Base-by-base conservation (phyloP, 37 sponge, comb jelly and placozoan genomes). In the Aphrocallistes beatrix region DNA sequence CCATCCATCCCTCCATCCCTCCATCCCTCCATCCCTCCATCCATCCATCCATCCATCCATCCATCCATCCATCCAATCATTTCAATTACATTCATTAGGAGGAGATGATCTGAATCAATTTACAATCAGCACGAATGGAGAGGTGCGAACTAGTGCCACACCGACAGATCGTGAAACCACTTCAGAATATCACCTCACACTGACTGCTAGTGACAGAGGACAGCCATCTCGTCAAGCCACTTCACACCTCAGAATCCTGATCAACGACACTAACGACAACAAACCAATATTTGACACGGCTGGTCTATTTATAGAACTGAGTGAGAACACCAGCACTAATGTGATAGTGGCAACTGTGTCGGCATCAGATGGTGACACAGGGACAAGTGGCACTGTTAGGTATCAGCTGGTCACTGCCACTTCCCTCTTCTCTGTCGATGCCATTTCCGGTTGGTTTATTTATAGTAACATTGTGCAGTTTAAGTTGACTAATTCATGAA, bases 361-460 rank as follows among this genome's bases (percentile, higher is more conserved):
- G 83, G 96, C 94, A 28, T 75, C 83, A 0, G 95, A 94, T 87
- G 81, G 81, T 81, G 95, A 94, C 39, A 38, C 50, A 28, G 93
- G 86, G 17, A 84, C 36, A 6, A 88, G 86, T 81, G 85, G 51
- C 16, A 39, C 16, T 13, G 51, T 95, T 1, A 86, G 81, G 10
- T 95, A 84, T 85, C 85, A 23, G 23, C 50, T 91, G 17, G 83
- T 40, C 0, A 10, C 30, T 42, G 17, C 47, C 19, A 36, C 28
- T 36, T 42, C 45, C 45, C 13, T 42, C 45, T 42, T 42, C 45
- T 6, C 45, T 16, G 45, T 42, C 6, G 45, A 42, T 13, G 6
- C 45, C 6, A 13, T 42, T 42, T 42, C 45, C 6, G 45, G 45
- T 42, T 16, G 13, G 13, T 42, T 16, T 42, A 42, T 13, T 16